phyloP scores from a whole-genome alignment of 2,797 vertebrate genomes.

The Syngnathus rostellatus region DNA sequence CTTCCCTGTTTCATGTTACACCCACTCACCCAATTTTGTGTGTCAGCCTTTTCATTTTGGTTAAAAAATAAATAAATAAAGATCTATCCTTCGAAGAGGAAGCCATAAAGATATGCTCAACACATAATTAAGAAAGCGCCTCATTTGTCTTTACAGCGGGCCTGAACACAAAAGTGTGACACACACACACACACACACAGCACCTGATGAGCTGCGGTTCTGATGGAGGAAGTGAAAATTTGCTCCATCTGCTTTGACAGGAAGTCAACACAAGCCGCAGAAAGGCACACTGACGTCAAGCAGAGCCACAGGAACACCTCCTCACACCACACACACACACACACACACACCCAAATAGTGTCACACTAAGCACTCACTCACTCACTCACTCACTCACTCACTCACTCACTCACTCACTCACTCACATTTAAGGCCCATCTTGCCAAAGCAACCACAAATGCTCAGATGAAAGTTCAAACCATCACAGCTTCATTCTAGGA shows the following conservation, averaged over 20 bases:
- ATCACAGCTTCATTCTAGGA: not conserved
- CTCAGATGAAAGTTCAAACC: not conserved
- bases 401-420: slow-evolving; percentile 7
- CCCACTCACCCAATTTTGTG: not conserved
- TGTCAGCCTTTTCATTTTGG: not conserved
- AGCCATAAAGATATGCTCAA: not conserved
- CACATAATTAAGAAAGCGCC: not conserved
- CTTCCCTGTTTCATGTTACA: not conserved
- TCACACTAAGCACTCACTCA: slow-evolving; percentile 17
- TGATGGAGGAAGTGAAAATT: slow-evolving; percentile 68
- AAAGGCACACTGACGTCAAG: slow-evolving; percentile 71
- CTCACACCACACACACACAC: slow-evolving; percentile 32
- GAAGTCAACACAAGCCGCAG: slow-evolving; percentile 76
- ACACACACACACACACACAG: slow-evolving; percentile 15
- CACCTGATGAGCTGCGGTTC: slow-evolving; percentile 64
- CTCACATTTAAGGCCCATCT: slow-evolving; percentile 12
- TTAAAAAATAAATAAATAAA: not conserved
- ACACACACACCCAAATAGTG: slow-evolving; percentile 19
- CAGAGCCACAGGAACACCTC: slow-evolving; percentile 66
- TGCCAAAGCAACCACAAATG: not conserved
- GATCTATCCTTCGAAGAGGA: not conserved
- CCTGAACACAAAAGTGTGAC: slow-evolving; percentile 7
- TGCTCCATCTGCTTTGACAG: slow-evolving; percentile 71
- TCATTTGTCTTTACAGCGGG: not conserved
- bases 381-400: too few species aligned